Conservation (phyloP, 1,140 invertebrate species). For the Drosophila takahashii region DNA sequence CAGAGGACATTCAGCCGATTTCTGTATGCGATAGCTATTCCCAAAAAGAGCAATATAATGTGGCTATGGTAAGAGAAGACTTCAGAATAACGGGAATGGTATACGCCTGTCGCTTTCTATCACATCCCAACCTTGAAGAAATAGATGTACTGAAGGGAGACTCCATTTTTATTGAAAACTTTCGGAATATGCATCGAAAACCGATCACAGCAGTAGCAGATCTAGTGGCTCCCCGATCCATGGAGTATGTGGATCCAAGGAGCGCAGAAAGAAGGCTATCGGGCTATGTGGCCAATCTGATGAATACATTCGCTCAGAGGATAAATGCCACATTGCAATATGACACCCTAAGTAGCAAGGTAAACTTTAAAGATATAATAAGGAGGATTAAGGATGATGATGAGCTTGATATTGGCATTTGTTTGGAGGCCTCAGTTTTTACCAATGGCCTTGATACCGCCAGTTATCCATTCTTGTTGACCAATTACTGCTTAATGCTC, state of each 20-base stretch:
- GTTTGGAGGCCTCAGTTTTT: not conserved
- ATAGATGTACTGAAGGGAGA: not conserved
- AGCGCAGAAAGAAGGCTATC: constrained; percentile 12
- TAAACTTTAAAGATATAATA: constrained; percentile 4
- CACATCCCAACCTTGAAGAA: constrained; percentile 7
- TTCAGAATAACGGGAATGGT: not conserved
- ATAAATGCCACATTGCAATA: constrained; percentile 40
- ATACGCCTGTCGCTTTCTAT: constrained; percentile 46
- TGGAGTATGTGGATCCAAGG: constrained; percentile 20
- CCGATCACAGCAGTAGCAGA: constrained; percentile 29
- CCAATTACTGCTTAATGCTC: constrained; percentile 52
- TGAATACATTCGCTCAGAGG: constrained; percentile 40
- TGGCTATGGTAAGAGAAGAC: constrained; percentile 34
- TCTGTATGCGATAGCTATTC: constrained; percentile 31
- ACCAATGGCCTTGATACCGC: not conserved
- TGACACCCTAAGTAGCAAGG: not conserved
- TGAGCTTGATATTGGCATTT: constrained; percentile 48
- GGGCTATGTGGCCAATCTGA: constrained; percentile 47
- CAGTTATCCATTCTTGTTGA: constrained; percentile 43
- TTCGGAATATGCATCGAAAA: constrained; percentile 43
- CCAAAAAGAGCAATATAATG: constrained; percentile 48
- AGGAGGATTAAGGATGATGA: not conserved
- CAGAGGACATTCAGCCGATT: not conserved
- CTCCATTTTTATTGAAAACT: constrained; percentile 46
- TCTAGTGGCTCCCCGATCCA: constrained; percentile 45